A percentile compares a stretch with the other conserved stretches of the same genome.
Evolutionary conservation across 2,113 vertebrate species (phyloP).

Genomic region (Madoqua kirkii): DNA sequence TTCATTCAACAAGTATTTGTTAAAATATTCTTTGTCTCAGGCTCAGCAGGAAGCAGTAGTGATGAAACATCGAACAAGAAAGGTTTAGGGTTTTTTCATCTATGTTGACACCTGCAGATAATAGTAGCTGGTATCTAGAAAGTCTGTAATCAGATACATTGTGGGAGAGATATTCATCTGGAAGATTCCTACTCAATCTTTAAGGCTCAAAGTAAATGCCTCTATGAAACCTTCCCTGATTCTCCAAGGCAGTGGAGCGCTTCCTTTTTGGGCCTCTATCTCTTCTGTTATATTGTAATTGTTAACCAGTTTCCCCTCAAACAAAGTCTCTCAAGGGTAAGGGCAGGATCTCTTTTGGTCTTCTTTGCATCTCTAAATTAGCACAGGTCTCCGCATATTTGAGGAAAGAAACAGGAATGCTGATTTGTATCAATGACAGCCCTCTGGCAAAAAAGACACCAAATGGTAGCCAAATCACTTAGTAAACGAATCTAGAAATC

Average conservation of each 20-base stretch:
- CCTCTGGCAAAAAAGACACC: slow-evolving; percentile 16
- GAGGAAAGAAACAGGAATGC: slow-evolving; percentile 32
- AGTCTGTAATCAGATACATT: slow-evolving; percentile 58
- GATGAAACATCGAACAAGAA: slow-evolving; percentile 39
- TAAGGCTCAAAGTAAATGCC: slow-evolving; percentile 49
- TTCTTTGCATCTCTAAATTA: slow-evolving; percentile 35
- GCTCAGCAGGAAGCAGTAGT: slow-evolving; percentile 37
- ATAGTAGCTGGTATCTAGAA: slow-evolving; percentile 15
- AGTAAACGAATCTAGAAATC: slow-evolving; percentile 49
- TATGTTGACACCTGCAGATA: slow-evolving; percentile 22
- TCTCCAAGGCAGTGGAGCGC: slow-evolving; percentile 12
- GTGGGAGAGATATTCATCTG: slow-evolving; percentile 38
- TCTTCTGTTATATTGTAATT: slow-evolving; percentile 36
- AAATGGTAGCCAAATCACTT: slow-evolving; percentile 42
- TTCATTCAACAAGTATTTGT: slow-evolving; percentile 49
- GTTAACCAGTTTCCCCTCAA: slow-evolving; percentile 33
- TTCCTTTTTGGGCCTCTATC: slow-evolving; percentile 15
- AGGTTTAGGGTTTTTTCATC: slow-evolving; percentile 28
- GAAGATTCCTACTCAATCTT: slow-evolving; percentile 49
- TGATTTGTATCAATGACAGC: slow-evolving; percentile 1
- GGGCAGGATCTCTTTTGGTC: slow-evolving; percentile 1
- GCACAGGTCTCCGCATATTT: background rate
- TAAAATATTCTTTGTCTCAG: slow-evolving; percentile 38
- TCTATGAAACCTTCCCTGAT: slow-evolving; percentile 3
- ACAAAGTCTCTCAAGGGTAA: slow-evolving; percentile 40